A percentile compares a stretch with the other conserved stretches of the same genome.
phyloP scores from a whole-genome alignment of 2,888 invertebrate species.

The Petrolisthes manimaculis region DNA sequence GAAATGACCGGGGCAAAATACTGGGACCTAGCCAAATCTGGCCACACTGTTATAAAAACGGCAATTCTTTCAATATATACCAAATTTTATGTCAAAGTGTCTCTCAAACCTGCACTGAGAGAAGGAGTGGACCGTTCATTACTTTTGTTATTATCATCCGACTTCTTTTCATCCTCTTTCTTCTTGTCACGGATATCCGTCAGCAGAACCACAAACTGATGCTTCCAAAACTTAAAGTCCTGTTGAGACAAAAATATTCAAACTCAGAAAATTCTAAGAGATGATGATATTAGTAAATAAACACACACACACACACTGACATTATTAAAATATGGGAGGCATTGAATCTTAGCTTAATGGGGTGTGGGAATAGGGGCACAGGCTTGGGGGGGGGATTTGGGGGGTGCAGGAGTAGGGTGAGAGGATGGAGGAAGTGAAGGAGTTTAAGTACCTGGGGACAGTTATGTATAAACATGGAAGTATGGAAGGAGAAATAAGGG shows the following conservation, averaged over 20 bases:
- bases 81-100: background rate
- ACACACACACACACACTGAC: background rate
- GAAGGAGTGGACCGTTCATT: constrained; percentile 26
- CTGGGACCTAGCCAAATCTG: background rate
- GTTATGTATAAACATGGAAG: too few relatives aligned
- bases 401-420: too few relatives aligned
- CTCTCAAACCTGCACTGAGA: constrained; percentile 33
- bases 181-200: constrained; percentile 54
- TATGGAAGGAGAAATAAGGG: too few relatives aligned
- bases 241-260: constrained; percentile 8
- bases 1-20: background rate
- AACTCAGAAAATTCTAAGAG: background rate
- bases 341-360: background rate
- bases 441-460: too few relatives aligned
- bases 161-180: constrained; percentile 50
- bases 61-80: background rate
- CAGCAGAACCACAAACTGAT: constrained; percentile 67
- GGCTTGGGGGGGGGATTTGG: too few relatives aligned
- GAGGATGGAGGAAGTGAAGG: too few relatives aligned
- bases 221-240: constrained; percentile 71
- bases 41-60: too few relatives aligned
- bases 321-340: background rate
- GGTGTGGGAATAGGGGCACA: too few relatives aligned
- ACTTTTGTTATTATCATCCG: constrained; percentile 32
- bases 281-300: background rate